Evolutionary conservation across 1,140 invertebrate genomes (phyloP).

Genomic region (Brachionus calyciflorus): DNA sequence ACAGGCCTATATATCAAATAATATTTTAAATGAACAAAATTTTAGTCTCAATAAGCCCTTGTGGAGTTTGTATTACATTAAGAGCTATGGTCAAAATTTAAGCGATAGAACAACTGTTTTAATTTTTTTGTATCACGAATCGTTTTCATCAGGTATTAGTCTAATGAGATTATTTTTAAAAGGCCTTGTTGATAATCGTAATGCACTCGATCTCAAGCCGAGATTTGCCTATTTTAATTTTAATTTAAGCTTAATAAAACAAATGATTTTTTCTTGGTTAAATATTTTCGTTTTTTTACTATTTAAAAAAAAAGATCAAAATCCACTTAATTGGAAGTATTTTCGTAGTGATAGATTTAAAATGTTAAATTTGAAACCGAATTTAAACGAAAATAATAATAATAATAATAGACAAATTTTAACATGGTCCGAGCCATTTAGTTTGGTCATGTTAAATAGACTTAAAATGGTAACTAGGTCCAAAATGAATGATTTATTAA

Average conservation of each 20-base stretch:
- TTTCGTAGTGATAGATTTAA: not conserved
- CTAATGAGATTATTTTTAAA: slow-evolving; percentile 31
- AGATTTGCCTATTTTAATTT: slow-evolving; percentile 9
- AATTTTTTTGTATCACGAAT: slow-evolving; percentile 33
- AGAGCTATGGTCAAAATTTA: slow-evolving; percentile 18
- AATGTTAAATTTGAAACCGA: slow-evolving; percentile 11
- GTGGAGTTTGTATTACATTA: slow-evolving; percentile 29
- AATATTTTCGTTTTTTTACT: not conserved
- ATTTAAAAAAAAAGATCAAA: not conserved
- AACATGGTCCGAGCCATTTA: slow-evolving; percentile 43
- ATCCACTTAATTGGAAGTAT: not conserved
- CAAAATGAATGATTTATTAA: slow-evolving; percentile 43
- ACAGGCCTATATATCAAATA: slow-evolving; percentile 23
- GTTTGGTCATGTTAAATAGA: slow-evolving; percentile 14
- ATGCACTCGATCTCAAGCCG: slow-evolving; percentile 39
- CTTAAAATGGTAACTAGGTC: slow-evolving; percentile 40
- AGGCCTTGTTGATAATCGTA: slow-evolving; percentile 34
- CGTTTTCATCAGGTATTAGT: slow-evolving; percentile 12
- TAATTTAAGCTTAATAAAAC: not conserved
- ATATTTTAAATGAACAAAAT: not conserved
- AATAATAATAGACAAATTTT: not conserved
- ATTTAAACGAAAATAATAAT: too few relatives aligned
- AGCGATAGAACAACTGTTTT: slow-evolving; percentile 30
- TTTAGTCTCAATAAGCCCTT: slow-evolving; percentile 38
- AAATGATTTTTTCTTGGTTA: not conserved